Evolutionary conservation across 2,797 vertebrate genomes (phyloP).

Genomic region (Poecile montanus): DNA sequence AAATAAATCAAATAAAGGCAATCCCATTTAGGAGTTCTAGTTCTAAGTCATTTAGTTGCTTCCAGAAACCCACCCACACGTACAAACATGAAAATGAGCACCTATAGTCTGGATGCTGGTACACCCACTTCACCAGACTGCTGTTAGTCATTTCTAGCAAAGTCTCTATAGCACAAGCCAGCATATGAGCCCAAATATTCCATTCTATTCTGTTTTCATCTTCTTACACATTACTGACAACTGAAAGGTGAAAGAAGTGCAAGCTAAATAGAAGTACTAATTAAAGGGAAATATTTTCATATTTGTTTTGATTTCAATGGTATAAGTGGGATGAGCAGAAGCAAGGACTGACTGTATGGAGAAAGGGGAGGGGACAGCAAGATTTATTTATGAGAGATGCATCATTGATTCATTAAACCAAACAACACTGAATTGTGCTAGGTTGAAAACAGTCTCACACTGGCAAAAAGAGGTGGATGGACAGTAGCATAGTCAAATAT

Average conservation of each 20-base stretch:
- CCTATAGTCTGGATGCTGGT: background rate
- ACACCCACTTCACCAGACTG: conserved; percentile 30
- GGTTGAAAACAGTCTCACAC: background rate
- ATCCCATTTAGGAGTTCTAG: background rate
- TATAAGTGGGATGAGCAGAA: conserved; percentile 24
- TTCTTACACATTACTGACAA: conserved; percentile 13
- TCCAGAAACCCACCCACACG: conserved; percentile 1
- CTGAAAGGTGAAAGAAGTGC: conserved; percentile 31
- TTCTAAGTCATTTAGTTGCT: background rate
- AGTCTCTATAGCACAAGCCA: background rate
- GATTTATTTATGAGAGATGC: background rate
- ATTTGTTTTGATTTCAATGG: conserved; percentile 28
- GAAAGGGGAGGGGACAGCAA: background rate
- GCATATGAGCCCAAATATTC: background rate
- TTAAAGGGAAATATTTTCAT: conserved; percentile 42
- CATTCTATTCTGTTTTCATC: background rate
- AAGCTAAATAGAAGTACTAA: conserved; percentile 16
- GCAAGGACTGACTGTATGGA: background rate
- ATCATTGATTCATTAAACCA: background rate
- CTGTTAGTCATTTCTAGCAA: conserved; percentile 28
- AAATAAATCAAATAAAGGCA: background rate
- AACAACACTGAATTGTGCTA: background rate
- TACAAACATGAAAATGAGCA: conserved; percentile 1
- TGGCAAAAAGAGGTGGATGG: background rate
- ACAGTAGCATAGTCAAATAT: background rate